Evolutionary conservation across 2,797 vertebrate species (phyloP).

Genomic region (Hydrocynus forskahlii): DNA sequence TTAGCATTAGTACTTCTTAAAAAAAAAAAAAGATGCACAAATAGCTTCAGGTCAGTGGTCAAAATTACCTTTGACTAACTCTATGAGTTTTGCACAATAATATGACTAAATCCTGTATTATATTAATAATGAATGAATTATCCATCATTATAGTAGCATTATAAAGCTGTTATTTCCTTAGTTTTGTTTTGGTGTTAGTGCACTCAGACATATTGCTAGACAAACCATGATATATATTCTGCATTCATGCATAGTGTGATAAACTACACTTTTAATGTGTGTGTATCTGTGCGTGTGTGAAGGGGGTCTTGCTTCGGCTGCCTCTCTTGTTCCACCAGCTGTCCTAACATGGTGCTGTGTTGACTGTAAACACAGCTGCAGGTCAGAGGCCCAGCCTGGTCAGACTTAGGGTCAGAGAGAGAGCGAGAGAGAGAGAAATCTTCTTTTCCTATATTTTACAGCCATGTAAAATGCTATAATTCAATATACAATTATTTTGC

Average conservation of each 20-base stretch:
- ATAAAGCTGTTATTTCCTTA: not conserved
- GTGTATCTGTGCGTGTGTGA: constrained; percentile 34
- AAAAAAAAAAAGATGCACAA: not conserved
- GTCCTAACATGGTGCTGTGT: constrained; percentile 82
- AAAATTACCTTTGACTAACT: not conserved
- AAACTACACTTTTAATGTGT: not conserved
- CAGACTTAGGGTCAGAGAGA: constrained; percentile 66
- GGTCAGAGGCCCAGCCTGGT: constrained; percentile 77
- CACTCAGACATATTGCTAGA: not conserved
- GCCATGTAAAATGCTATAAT: constrained; percentile 8
- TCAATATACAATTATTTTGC: not conserved
- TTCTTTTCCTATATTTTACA: too few species aligned
- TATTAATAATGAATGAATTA: too few species aligned
- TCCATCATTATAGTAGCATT: not conserved
- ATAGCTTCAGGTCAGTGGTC: not conserved
- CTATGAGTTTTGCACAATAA: not conserved
- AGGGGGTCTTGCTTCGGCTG: constrained; percentile 55
- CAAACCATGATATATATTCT: not conserved
- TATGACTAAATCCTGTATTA: not conserved
- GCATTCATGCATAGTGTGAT: constrained; percentile 9
- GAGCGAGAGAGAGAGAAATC: constrained; percentile 8
- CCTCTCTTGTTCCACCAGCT: constrained; percentile 81
- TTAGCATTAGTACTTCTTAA: not conserved
- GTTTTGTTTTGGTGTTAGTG: constrained; percentile 4
- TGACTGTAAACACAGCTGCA: constrained; percentile 86